Conservation (phyloP, 2,888 invertebrate genomes). For the Lithodes maja region DNA sequence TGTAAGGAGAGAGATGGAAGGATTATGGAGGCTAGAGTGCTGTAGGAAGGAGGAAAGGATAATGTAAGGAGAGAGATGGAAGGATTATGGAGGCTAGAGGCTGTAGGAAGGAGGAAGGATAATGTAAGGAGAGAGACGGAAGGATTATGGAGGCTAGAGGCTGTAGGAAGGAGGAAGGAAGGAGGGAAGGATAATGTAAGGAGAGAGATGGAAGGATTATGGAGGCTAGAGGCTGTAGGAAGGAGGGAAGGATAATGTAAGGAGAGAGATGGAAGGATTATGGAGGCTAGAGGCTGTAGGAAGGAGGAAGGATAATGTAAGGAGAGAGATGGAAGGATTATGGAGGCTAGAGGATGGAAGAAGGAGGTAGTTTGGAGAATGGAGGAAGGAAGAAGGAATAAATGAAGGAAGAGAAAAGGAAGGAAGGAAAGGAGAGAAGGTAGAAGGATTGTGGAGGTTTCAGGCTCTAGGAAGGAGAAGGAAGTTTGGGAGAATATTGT, state of each 20-base stretch:
- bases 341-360: neutral
- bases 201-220: neutral
- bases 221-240: too few relatives aligned
- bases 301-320: neutral
- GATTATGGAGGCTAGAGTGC: too few relatives aligned
- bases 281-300: neutral
- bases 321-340: neutral
- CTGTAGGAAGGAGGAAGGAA: neutral
- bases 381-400: neutral
- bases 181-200: neutral
- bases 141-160: neutral
- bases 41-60: too few relatives aligned
- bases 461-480: neutral
- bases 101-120: too few relatives aligned
- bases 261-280: neutral
- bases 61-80: neutral
- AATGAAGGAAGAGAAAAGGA: neutral
- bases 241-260: neutral
- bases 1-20: too few relatives aligned
- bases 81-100: neutral
- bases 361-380: neutral
- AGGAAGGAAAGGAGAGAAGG: neutral
- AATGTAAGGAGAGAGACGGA: neutral
- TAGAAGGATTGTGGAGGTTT: neutral
- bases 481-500: neutral